Percentiles rank a stretch among this genome's conserved stretches.
These are phyloP conservation scores for Coenonympha arcania DNA, from an alignment of 2,888 invertebrate genomes.

Conservation along the genomic window DNA sequence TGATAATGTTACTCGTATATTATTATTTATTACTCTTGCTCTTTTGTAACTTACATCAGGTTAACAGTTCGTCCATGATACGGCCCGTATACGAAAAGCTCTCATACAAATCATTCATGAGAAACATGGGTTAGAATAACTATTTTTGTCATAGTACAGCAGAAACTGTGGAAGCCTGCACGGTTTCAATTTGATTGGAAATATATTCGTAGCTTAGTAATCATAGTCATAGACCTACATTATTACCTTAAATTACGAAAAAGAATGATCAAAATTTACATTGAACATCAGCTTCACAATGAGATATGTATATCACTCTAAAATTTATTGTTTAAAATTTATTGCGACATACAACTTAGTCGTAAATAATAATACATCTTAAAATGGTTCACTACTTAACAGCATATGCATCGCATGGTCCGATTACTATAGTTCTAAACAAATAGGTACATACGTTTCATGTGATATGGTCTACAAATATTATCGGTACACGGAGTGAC, in stretches of 20 bases:
- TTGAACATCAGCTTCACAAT: slow-evolving; percentile 9
- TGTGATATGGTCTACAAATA: slow-evolving; percentile 11
- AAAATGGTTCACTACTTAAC: slow-evolving; percentile 15
- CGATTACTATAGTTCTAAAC: slow-evolving; percentile 20
- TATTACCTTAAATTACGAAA: slow-evolving; percentile 5
- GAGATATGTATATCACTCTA: slow-evolving; percentile 17
- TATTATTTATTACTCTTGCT: no score
- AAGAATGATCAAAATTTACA: slow-evolving; percentile 8
- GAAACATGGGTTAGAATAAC: not conserved
- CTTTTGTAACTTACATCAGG: not conserved
- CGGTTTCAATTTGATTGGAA: slow-evolving; percentile 8
- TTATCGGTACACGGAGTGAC: not conserved
- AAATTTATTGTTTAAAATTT: slow-evolving; percentile 14
- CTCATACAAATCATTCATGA: not conserved
- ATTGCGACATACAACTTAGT: slow-evolving; percentile 17
- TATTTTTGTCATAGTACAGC: not conserved
- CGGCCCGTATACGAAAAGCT: not conserved
- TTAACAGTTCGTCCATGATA: not conserved
- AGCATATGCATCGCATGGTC: slow-evolving; percentile 24
- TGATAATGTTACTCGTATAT: no score
- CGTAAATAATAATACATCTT: slow-evolving; percentile 16
- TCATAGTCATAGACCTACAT: slow-evolving; percentile 3
- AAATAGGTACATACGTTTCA: slow-evolving; percentile 11
- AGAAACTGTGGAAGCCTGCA: slow-evolving; percentile 11
- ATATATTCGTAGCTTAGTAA: slow-evolving; percentile 5